Percentiles rank a stretch among this genome's conserved stretches.
Evolutionary conservation across 2,888 invertebrate species (phyloP).

Genomic region (Invenusta paracnida): DNA sequence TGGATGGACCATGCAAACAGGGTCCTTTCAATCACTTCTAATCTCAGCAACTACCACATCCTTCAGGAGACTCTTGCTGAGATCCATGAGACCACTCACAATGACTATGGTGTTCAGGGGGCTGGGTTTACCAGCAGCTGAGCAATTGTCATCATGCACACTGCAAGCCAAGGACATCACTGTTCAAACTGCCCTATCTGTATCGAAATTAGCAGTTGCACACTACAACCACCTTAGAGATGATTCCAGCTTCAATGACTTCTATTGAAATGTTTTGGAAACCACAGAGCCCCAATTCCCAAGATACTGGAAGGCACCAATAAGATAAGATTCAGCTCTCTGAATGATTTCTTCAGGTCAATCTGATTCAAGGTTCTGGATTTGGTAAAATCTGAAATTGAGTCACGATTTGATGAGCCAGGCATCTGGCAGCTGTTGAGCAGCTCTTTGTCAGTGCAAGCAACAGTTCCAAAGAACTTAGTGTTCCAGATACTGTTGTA

Average conservation of each 20-base stretch:
- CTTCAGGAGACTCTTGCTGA: conserved; percentile 26
- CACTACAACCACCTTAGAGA: conserved; percentile 18
- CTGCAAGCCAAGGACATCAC: conserved; percentile 16
- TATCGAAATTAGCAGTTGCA: neutral
- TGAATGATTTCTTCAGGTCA: neutral
- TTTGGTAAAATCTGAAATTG: neutral
- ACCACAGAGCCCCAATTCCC: neutral
- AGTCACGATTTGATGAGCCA: neutral
- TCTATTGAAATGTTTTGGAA: conserved; percentile 3
- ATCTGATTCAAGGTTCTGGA: neutral
- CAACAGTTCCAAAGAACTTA: neutral
- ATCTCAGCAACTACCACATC: conserved; percentile 6
- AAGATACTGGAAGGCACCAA: neutral
- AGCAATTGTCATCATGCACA: conserved; percentile 4
- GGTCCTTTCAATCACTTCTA: conserved; percentile 15
- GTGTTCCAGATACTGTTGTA: neutral
- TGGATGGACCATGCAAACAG: neutral
- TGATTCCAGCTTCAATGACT: conserved; percentile 3
- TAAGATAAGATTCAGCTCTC: neutral
- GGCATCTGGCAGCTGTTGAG: neutral
- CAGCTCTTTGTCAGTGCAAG: neutral
- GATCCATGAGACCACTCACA: neutral
- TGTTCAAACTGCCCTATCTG: conserved; percentile 15
- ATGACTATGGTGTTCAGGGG: neutral
- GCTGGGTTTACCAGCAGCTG: neutral